phyloP scores from a whole-genome alignment of 2,113 vertebrate genomes.

The Aphyosemion australe region DNA sequence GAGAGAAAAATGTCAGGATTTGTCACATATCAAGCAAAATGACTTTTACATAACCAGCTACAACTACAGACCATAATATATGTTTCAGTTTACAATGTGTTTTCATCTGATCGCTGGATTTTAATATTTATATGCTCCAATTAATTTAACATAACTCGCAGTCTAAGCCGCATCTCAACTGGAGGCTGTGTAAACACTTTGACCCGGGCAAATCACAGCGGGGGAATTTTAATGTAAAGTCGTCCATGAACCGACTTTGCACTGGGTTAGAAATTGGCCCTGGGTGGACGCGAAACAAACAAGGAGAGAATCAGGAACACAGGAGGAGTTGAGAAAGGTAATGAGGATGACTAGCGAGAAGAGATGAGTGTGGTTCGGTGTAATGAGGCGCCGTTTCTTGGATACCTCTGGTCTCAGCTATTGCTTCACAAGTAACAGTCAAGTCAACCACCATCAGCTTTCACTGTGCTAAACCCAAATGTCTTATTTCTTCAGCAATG shows the following conservation, averaged over 20 bases:
- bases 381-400: slow-evolving; percentile 64
- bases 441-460: slow-evolving; percentile 31
- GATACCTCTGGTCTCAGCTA: slow-evolving; percentile 61
- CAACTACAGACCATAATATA: not conserved
- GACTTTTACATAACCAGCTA: not conserved
- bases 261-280: slow-evolving; percentile 6
- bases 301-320: slow-evolving; percentile 1
- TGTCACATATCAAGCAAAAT: too few species aligned
- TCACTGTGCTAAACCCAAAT: slow-evolving; percentile 26
- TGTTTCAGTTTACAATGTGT: not conserved
- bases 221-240: not conserved
- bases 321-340: slow-evolving; percentile 15
- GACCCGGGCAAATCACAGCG: not conserved
- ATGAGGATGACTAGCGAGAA: slow-evolving; percentile 18
- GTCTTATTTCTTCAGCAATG: slow-evolving; percentile 22
- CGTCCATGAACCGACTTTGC: not conserved
- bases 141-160: not conserved
- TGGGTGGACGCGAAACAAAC: slow-evolving; percentile 17
- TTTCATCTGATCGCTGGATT: not conserved
- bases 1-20: too few species aligned
- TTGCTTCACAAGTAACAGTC: slow-evolving; percentile 47
- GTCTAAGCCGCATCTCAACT: not conserved
- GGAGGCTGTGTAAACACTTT: slow-evolving; percentile 1
- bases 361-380: slow-evolving; percentile 34
- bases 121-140: not conserved